A percentile compares a stretch with the other conserved stretches of the same genome.
These are phyloP conservation scores for Delphinapterus leucas DNA, from an alignment of 2,113 vertebrate genomes.

Conservation along the genomic window DNA sequence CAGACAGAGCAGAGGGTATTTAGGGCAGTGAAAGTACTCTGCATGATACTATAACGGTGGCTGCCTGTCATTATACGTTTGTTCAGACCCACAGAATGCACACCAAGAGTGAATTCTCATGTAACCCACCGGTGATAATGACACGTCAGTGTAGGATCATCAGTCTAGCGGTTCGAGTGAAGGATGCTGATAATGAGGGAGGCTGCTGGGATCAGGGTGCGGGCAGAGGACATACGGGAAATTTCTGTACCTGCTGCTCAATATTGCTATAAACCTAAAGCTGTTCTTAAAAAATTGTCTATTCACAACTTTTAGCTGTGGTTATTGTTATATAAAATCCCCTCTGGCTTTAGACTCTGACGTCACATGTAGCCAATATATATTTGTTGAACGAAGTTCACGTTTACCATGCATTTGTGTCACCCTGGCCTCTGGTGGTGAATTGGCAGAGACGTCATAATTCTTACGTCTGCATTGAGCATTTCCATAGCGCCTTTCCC, in stretches of 20 bases:
- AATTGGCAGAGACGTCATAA: not conserved
- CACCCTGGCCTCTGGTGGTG: not conserved
- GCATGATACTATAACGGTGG: rapidly evolving
- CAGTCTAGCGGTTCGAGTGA: not conserved
- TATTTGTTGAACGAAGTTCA: not conserved
- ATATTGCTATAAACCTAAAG: not conserved
- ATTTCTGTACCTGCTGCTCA: not conserved
- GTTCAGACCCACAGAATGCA: not conserved
- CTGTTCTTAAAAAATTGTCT: not conserved
- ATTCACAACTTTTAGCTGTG: not conserved
- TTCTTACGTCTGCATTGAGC: not conserved
- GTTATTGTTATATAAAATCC: not conserved
- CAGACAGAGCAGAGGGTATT: no score
- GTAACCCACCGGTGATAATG: not conserved
- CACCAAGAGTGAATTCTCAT: not conserved
- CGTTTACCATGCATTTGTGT: not conserved
- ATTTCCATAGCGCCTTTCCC: not conserved
- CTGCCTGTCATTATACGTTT: rapidly evolving
- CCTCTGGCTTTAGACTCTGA: not conserved
- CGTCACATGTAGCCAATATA: rapidly evolving
- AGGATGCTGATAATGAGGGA: not conserved
- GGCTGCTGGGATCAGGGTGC: rapidly evolving
- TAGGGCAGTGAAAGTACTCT: not conserved
- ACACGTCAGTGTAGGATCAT: not conserved
- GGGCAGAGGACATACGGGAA: rapidly evolving